These are phyloP conservation scores for Labeo calbasu DNA, from an alignment of 2,797 vertebrate genomes.

Conservation along the genomic window DNA sequence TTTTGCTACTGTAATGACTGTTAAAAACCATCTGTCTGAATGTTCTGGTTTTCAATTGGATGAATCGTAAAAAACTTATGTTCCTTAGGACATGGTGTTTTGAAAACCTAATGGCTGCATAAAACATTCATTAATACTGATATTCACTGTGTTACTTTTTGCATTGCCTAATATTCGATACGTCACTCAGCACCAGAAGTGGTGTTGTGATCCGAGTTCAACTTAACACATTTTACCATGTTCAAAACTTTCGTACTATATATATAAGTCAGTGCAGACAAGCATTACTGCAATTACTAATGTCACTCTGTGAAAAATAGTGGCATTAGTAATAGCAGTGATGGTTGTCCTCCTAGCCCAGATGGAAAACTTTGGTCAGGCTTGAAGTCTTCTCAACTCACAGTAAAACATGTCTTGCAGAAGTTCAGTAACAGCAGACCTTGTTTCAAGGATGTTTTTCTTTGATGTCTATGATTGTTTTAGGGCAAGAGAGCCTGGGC, in stretches of 20 bases:
- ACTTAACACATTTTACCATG: background rate
- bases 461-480: constrained; percentile 43
- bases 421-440: constrained; percentile 25
- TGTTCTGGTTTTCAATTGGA: background rate
- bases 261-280: background rate
- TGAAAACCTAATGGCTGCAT: background rate
- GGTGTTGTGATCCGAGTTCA: background rate
- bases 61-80: too few relatives aligned
- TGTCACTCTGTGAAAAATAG: background rate
- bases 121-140: background rate
- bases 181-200: too few relatives aligned
- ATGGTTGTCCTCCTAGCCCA: background rate
- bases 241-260: background rate
- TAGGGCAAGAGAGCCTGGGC: constrained; percentile 2
- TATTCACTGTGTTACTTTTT: background rate
- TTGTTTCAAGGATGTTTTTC: constrained; percentile 40
- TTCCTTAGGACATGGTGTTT: background rate
- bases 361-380: constrained; percentile 17
- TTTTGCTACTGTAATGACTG: background rate
- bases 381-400: background rate
- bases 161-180: background rate
- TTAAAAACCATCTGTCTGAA: background rate
- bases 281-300: background rate
- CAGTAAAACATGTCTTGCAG: constrained; percentile 16
- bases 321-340: background rate